Conservation (phyloP, 2,797 vertebrate genomes). For the Artibeus jamaicensis region DNA sequence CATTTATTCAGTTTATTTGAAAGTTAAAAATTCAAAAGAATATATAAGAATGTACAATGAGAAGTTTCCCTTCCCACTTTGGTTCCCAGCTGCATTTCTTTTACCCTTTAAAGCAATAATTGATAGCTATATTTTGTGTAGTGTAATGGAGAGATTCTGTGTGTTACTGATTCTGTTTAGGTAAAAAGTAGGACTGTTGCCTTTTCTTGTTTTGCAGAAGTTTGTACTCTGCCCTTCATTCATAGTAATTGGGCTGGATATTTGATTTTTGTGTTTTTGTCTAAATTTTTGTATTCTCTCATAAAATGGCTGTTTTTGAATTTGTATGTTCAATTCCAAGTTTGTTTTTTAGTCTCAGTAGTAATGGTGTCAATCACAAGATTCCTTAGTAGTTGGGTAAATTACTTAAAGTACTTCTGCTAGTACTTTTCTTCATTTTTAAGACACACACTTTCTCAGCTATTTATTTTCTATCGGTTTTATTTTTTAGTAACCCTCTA, state of each 20-base stretch:
- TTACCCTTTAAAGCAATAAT: background rate
- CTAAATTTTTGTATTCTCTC: conserved; percentile 2
- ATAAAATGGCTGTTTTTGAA: background rate
- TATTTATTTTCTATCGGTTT: conserved; percentile 33
- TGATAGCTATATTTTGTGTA: background rate
- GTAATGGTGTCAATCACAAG: background rate
- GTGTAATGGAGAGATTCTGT: background rate
- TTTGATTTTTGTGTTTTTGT: background rate
- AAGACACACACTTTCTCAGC: background rate
- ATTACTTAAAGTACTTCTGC: conserved; percentile 7
- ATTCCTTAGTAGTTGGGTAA: background rate
- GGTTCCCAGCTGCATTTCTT: background rate
- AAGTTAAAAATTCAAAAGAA: conserved; percentile 24
- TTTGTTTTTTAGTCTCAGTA: background rate
- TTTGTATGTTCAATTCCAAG: background rate
- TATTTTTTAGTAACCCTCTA: background rate
- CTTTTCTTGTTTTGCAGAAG: background rate
- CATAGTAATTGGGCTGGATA: background rate
- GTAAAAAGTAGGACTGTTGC: background rate
- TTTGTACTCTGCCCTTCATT: background rate
- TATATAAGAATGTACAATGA: background rate
- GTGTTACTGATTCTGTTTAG: background rate
- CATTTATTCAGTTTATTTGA: background rate
- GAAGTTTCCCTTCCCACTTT: background rate
- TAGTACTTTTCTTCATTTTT: background rate